Conservation (phyloP, 2,797 vertebrate genomes). For the Enoplosus armatus region DNA sequence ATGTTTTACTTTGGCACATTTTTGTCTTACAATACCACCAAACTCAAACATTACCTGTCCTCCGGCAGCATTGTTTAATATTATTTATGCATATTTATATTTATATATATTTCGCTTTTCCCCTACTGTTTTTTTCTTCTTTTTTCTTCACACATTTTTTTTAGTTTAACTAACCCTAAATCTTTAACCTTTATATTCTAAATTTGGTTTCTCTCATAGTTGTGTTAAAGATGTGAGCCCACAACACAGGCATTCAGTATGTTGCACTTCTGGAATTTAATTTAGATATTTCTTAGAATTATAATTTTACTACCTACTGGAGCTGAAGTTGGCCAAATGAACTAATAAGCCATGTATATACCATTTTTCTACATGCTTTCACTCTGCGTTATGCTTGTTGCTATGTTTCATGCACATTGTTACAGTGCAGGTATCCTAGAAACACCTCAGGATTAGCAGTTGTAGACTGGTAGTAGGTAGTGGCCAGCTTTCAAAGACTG, state of each 20-base stretch:
- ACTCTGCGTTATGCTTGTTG: not conserved
- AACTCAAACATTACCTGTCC: not conserved
- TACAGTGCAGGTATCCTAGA: not conserved
- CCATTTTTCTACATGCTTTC: not conserved
- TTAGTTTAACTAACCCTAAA: not conserved
- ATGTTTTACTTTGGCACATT: not conserved
- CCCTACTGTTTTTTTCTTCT: not conserved
- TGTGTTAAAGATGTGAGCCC: not conserved
- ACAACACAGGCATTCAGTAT: not conserved
- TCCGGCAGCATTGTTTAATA: not conserved
- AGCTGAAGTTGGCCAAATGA: not conserved
- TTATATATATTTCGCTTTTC: not conserved
- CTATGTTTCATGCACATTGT: conserved; percentile 9
- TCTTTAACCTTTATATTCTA: not conserved
- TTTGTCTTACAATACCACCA: not conserved
- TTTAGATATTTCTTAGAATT: not conserved
- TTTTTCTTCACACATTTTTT: not conserved
- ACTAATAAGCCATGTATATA: not conserved
- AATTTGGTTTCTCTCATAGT: not conserved
- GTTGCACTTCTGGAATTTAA: not conserved
- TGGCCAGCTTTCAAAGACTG: not conserved
- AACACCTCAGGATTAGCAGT: not conserved
- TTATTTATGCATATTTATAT: not conserved
- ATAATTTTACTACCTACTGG: not conserved
- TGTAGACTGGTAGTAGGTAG: not conserved